A percentile compares a stretch with the other conserved stretches of the same genome.
Evolutionary conservation across 2,888 invertebrate genomes (phyloP).

Genomic region (Nycteola revayana): DNA sequence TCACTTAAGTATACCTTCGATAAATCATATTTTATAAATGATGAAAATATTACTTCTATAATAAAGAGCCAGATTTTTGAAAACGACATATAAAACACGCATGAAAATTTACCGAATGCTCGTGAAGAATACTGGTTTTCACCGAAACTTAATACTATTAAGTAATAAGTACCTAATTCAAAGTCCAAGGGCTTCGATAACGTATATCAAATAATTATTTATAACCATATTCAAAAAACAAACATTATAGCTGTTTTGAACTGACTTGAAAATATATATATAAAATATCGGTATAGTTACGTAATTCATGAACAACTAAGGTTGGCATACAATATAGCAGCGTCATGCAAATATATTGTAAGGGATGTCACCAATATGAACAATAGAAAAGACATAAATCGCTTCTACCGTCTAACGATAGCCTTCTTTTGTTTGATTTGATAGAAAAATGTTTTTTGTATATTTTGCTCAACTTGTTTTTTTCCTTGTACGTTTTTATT

Average conservation of each 20-base stretch:
- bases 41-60: no score
- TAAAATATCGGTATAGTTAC: no score
- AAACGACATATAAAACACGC: no score
- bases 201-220: background rate
- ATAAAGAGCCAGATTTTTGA: no score
- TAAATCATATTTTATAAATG: no score
- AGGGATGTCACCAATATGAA: conserved; percentile 13
- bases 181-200: conserved; percentile 13
- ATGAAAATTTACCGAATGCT: conserved; percentile 3
- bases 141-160: background rate
- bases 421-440: conserved; percentile 12
- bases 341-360: conserved; percentile 13
- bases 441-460: conserved; percentile 4
- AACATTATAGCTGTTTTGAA: no score
- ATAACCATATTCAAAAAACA: background rate
- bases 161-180: conserved; percentile 1
- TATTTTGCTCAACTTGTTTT: no score
- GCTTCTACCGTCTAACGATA: conserved; percentile 4
- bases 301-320: conserved; percentile 11
- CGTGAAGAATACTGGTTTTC: conserved; percentile 4
- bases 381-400: conserved; percentile 18
- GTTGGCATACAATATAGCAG: conserved; percentile 3
- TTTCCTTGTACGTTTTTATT: no score
- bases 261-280: no score
- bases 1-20: no score